phyloP scores from a whole-genome alignment of 2,888 invertebrate genomes.

The Sisyra nigra region DNA sequence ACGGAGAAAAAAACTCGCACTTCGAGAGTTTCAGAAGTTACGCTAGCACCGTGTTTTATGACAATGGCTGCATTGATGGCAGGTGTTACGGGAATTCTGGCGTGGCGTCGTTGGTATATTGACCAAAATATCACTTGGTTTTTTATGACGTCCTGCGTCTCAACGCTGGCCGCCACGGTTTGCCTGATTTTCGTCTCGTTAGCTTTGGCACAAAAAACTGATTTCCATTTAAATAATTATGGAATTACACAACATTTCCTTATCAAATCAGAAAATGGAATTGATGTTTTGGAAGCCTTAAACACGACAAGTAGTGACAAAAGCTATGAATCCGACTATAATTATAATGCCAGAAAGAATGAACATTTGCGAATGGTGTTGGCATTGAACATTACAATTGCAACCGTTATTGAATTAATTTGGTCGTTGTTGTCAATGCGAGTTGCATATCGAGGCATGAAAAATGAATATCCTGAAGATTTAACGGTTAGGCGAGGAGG shows the following conservation, averaged over 20 bases:
- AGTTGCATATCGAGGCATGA: constrained; percentile 44
- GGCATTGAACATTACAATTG: constrained; percentile 40
- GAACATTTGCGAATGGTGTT: constrained; percentile 25
- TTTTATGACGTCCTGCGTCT: constrained; percentile 36
- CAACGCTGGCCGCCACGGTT: constrained; percentile 32
- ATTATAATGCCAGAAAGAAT: constrained; percentile 1
- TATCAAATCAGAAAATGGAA: neutral
- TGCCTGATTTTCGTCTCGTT: constrained; percentile 14
- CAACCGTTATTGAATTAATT: constrained; percentile 36
- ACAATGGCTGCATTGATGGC: constrained; percentile 34
- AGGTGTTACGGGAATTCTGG: constrained; percentile 37
- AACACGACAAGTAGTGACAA: neutral
- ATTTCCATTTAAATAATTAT: constrained; percentile 1
- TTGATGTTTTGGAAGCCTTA: constrained; percentile 1
- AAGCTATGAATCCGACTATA: neutral
- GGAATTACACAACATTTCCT: constrained; percentile 2
- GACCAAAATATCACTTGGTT: constrained; percentile 46
- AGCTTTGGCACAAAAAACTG: constrained; percentile 3
- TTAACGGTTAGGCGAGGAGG: constrained; percentile 28
- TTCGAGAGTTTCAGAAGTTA: constrained; percentile 17
- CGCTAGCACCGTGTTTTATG: constrained; percentile 33
- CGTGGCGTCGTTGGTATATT: constrained; percentile 49
- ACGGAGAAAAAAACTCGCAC: neutral
- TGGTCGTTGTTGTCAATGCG: constrained; percentile 44
- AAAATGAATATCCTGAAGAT: constrained; percentile 38